Evolutionary conservation across 2,888 invertebrate genomes (phyloP).

Genomic region (Diaphora mendica): DNA sequence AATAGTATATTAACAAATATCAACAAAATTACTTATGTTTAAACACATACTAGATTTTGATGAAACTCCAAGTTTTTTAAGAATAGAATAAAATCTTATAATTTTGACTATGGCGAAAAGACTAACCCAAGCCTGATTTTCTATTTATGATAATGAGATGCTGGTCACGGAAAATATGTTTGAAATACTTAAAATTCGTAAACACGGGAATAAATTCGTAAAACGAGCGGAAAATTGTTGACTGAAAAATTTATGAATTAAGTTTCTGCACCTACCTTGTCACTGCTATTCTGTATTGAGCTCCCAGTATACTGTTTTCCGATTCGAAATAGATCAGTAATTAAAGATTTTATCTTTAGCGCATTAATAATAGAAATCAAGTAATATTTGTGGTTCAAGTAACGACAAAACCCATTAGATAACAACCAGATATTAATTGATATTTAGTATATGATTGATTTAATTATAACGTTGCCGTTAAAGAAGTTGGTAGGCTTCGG

Average conservation of each 20-base stretch:
- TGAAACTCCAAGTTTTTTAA: not conserved
- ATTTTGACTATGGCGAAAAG: no score
- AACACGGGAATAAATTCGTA: no score
- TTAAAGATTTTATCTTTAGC: not conserved
- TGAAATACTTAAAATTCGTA: no score
- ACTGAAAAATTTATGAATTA: not conserved
- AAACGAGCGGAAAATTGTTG: no score
- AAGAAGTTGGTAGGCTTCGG: not conserved
- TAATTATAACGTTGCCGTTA: not conserved
- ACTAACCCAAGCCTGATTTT: no score
- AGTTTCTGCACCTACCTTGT: not conserved
- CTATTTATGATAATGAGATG: no score
- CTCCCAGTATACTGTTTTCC: not conserved
- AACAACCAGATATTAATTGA: not conserved
- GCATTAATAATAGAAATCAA: not conserved
- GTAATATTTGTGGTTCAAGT: not conserved
- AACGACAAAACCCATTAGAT: not conserved
- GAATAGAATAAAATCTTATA: no score
- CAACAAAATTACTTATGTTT: no score
- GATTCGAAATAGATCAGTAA: not conserved
- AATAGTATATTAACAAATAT: no score
- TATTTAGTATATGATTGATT: not conserved
- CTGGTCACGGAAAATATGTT: no score
- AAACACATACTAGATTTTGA: no score
- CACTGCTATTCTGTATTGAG: not conserved